A percentile compares a stretch with the other conserved stretches of the same genome.
Evolutionary conservation across 2,113 vertebrate species (phyloP).

Genomic region (Pangasianodon hypophthalmus): DNA sequence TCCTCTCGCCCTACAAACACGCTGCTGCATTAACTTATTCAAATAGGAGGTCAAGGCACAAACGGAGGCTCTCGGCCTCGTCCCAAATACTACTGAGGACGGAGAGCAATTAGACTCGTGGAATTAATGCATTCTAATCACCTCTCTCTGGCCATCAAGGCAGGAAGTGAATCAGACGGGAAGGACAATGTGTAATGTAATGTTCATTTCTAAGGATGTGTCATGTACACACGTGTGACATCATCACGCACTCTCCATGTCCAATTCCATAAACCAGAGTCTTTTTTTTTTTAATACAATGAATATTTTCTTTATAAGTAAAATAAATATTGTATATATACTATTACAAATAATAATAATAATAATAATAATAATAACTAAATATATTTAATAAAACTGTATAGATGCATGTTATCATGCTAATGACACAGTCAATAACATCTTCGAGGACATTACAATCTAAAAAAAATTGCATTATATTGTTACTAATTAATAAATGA

Average conservation of each 20-base stretch:
- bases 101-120: conserved; percentile 78
- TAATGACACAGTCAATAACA: neutral
- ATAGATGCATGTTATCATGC: neutral
- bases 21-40: conserved; percentile 87
- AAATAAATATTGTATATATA: neutral
- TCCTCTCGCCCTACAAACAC: conserved; percentile 75
- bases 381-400: no score
- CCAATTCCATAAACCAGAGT: neutral
- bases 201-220: neutral
- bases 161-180: neutral
- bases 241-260: neutral
- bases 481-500: neutral
- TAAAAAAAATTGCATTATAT: neutral
- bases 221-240: neutral
- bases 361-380: no score
- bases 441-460: neutral
- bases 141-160: conserved; percentile 3
- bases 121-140: conserved; percentile 89
- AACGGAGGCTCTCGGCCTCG: conserved; percentile 80
- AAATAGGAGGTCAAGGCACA: conserved; percentile 83
- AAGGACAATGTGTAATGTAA: neutral
- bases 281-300: neutral
- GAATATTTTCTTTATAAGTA: neutral
- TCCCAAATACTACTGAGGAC: conserved; percentile 71
- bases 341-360: neutral